phyloP scores from a whole-genome alignment of 2,113 vertebrate species.

The Protobothrops flavoviridis region DNA sequence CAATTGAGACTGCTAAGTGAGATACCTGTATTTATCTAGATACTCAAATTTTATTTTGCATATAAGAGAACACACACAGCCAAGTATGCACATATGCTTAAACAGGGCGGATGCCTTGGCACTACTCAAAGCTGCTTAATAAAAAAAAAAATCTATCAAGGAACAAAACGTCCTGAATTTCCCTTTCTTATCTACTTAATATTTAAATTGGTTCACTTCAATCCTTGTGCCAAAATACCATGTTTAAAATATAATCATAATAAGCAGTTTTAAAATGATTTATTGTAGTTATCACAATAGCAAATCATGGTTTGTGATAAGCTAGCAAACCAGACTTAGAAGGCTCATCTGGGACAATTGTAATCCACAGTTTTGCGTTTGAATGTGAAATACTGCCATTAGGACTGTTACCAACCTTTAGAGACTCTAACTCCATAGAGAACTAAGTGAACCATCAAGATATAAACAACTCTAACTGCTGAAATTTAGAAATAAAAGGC shows the following conservation, averaged over 20 bases:
- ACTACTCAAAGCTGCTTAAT: background rate
- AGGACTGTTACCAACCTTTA: background rate
- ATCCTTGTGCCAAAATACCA: background rate
- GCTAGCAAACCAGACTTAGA: background rate
- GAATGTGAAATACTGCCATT: background rate
- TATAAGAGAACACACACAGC: background rate
- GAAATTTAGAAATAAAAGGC: background rate
- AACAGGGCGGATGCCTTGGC: background rate
- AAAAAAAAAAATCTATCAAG: background rate
- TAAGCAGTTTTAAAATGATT: background rate
- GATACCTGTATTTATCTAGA: background rate
- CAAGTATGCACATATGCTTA: background rate
- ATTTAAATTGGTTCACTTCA: background rate
- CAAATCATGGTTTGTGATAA: background rate
- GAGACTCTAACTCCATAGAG: background rate
- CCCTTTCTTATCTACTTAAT: background rate
- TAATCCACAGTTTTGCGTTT: background rate
- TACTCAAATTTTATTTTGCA: slow-evolving; percentile 3
- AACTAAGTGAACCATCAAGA: background rate
- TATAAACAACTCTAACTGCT: background rate
- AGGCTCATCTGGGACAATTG: background rate
- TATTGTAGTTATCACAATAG: background rate
- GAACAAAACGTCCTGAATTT: background rate
- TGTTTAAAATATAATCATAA: background rate
- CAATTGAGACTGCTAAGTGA: background rate